These are phyloP conservation scores for Champsocephalus esox DNA, from an alignment of 2,797 vertebrate species.

Conservation along the genomic window DNA sequence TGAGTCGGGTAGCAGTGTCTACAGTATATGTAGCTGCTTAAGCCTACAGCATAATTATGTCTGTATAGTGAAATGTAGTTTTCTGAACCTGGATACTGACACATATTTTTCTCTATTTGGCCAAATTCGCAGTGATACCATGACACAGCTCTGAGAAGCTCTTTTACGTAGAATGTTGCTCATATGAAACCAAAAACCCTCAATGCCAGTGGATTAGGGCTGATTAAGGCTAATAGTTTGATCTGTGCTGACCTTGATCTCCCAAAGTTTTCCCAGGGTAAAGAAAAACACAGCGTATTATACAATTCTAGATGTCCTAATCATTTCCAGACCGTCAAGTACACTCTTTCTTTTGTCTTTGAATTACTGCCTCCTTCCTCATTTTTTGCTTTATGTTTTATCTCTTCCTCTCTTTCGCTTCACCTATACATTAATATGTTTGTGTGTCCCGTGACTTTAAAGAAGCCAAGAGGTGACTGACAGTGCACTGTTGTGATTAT, in stretches of 20 bases:
- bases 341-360: conserved; percentile 3
- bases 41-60: not conserved
- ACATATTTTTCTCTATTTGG: conserved; percentile 4
- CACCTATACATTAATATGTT: conserved; percentile 24
- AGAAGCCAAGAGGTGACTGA: conserved; percentile 38
- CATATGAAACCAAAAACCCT: conserved; percentile 58
- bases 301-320: conserved; percentile 72
- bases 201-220: conserved; percentile 51
- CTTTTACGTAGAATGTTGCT: conserved; percentile 30
- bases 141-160: conserved; percentile 36
- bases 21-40: not conserved
- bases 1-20: not conserved
- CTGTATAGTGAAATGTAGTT: not conserved
- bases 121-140: conserved; percentile 3
- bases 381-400: not conserved
- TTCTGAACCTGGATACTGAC: too few species aligned
- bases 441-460: conserved; percentile 24
- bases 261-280: conserved; percentile 58
- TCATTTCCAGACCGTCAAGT: conserved; percentile 61
- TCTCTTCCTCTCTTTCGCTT: conserved; percentile 2
- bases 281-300: conserved; percentile 49
- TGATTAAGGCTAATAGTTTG: conserved; percentile 60
- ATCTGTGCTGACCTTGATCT: conserved; percentile 48
- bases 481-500: conserved; percentile 44
- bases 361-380: conserved; percentile 18